phyloP scores from a whole-genome alignment of 1,140 invertebrate genomes.

The Calliphora vicina region DNA sequence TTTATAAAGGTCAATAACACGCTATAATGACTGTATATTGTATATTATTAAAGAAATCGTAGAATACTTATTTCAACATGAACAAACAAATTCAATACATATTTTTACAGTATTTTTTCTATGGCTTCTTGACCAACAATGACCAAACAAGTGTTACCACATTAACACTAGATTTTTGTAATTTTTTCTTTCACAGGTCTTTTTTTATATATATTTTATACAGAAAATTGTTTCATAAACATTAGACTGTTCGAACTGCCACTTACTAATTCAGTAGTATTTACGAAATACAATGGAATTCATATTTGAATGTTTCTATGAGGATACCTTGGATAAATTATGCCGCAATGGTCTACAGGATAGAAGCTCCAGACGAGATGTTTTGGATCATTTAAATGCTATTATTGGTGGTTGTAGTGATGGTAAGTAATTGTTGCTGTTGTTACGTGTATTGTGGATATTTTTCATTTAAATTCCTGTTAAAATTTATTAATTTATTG shows the following conservation, averaged over 20 bases:
- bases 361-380: conserved; percentile 56
- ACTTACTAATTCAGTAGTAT: neutral
- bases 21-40: too few species aligned
- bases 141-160: neutral
- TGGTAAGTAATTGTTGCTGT: conserved; percentile 41
- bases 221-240: neutral
- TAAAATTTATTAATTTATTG: conserved; percentile 4
- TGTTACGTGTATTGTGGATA: neutral
- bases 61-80: too few species aligned
- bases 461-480: conserved; percentile 19
- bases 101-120: neutral
- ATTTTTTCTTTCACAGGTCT: neutral
- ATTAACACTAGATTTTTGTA: neutral
- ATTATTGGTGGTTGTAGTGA: conserved; percentile 61
- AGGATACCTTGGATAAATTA: conserved; percentile 58
- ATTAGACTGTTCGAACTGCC: neutral
- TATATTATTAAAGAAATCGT: too few species aligned
- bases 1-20: too few species aligned
- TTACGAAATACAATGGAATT: conserved; percentile 52
- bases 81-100: too few species aligned
- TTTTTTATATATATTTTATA: neutral
- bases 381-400: conserved; percentile 60
- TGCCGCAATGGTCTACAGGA: conserved; percentile 59
- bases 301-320: conserved; percentile 62
- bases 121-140: neutral